Evolutionary conservation across 2,888 invertebrate genomes (phyloP).

Genomic region (Andrena chrysosceles): DNA sequence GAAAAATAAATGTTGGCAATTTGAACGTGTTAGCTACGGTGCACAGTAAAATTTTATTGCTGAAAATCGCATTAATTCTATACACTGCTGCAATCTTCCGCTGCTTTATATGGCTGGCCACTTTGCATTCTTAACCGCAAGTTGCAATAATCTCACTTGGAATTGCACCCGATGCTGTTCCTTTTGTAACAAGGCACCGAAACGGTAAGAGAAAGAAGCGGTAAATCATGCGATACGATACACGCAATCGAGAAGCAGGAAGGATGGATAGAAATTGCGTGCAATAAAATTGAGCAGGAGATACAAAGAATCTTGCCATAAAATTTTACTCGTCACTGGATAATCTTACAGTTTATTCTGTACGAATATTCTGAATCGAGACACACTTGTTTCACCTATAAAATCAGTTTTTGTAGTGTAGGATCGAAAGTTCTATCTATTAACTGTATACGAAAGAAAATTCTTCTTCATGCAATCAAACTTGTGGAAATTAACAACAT

Average conservation of each 20-base stretch:
- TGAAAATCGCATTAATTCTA: conserved; percentile 17
- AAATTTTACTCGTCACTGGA: neutral
- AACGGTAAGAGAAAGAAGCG: neutral
- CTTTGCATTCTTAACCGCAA: conserved; percentile 12
- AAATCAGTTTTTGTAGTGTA: too few relatives aligned
- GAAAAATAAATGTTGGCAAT: too few relatives aligned
- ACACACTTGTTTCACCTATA: too few relatives aligned
- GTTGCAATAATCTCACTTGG: conserved; percentile 9
- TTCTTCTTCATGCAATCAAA: too few relatives aligned
- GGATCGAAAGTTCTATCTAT: too few relatives aligned
- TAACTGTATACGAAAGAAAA: too few relatives aligned
- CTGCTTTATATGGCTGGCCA: neutral
- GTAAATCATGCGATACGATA: conserved; percentile 12
- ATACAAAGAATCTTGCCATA: neutral
- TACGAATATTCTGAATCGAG: too few relatives aligned
- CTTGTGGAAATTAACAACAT: too few relatives aligned
- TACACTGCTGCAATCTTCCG: neutral
- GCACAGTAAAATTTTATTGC: neutral
- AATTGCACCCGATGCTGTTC: conserved; percentile 16
- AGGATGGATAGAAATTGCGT: neutral
- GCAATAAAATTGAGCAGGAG: neutral
- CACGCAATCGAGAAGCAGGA: neutral
- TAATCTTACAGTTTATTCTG: neutral
- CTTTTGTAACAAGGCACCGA: conserved; percentile 27
- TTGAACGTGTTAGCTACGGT: too few relatives aligned